Evolutionary conservation across 2,113 vertebrate species (phyloP).

Genomic region (Parus major): DNA sequence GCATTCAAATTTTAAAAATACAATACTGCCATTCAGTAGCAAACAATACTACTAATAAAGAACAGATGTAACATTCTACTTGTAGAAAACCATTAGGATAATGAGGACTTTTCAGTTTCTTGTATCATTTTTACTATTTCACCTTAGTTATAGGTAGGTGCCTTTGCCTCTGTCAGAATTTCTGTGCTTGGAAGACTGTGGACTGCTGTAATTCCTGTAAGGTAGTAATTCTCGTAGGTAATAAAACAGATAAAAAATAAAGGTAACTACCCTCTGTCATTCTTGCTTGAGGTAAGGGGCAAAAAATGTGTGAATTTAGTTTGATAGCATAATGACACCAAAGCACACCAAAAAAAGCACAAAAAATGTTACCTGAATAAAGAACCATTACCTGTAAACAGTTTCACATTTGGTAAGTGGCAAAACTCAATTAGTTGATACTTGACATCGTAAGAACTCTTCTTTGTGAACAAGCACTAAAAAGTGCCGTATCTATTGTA

Average conservation of each 20-base stretch:
- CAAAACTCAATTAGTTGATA: neutral
- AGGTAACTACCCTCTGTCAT: neutral
- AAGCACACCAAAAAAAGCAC: neutral
- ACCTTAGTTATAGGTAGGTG: neutral
- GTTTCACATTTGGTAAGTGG: neutral
- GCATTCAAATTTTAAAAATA: neutral
- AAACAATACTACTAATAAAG: neutral
- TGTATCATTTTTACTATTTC: neutral
- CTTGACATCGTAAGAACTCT: neutral
- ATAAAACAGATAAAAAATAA: neutral
- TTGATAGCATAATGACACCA: neutral
- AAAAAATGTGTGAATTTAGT: neutral
- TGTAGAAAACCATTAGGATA: neutral
- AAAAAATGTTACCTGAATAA: neutral
- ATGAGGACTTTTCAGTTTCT: neutral
- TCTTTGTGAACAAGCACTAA: neutral
- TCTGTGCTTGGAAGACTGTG: rapidly evolving
- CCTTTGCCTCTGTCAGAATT: neutral
- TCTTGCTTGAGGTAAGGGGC: neutral
- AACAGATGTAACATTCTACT: neutral
- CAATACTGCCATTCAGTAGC: neutral
- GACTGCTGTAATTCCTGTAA: neutral
- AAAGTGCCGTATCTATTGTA: neutral
- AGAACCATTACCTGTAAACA: neutral
- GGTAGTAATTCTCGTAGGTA: neutral